Evolutionary conservation across 2,113 vertebrate genomes (phyloP).

Genomic region (Austrofundulus limnaeus): DNA sequence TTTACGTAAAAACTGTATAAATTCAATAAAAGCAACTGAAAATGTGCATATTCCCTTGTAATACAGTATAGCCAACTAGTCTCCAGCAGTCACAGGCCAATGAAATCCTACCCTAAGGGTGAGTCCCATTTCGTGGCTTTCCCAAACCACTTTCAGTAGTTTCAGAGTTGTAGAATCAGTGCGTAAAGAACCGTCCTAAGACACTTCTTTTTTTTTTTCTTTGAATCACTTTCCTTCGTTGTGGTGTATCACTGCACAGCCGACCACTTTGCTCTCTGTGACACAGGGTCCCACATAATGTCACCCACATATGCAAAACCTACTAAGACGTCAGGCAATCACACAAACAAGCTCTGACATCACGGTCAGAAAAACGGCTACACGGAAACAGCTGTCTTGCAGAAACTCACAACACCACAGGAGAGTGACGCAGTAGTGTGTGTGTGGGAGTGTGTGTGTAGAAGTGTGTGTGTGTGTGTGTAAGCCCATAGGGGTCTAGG

Average conservation of each 20-base stretch:
- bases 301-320: constrained; percentile 42
- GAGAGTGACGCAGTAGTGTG: constrained; percentile 57
- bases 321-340: constrained; percentile 64
- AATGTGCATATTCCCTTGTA: no score
- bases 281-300: constrained; percentile 28
- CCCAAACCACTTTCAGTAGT: no score
- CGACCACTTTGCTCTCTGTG: constrained; percentile 20
- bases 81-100: no score
- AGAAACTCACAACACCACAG: constrained; percentile 58
- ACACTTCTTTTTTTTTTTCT: not conserved
- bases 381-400: constrained; percentile 69
- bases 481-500: constrained; percentile 28
- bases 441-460: constrained; percentile 27
- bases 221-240: not conserved
- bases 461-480: constrained; percentile 6
- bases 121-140: no score
- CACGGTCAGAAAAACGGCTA: constrained; percentile 66
- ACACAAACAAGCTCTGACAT: constrained; percentile 66
- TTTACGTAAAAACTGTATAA: no score
- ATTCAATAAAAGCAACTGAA: no score
- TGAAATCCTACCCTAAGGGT: no score
- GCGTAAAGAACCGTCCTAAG: not conserved
- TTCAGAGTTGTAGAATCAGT: no score
- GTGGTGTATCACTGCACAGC: constrained; percentile 12
- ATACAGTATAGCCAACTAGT: no score